phyloP scores from a whole-genome alignment of 2,888 invertebrate species.

The Endomychus coccineus region DNA sequence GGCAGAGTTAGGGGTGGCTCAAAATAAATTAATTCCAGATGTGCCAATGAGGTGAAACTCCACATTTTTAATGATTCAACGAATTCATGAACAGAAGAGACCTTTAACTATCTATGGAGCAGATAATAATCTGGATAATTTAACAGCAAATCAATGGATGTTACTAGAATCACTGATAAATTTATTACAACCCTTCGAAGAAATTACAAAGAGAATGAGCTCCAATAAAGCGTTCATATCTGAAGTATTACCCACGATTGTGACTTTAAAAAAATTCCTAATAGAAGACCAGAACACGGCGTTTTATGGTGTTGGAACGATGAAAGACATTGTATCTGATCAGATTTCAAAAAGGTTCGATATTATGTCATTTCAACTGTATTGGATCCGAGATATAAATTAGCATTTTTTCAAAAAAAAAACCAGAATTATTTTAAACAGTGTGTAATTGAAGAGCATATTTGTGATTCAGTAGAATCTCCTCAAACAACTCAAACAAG shows the following conservation, averaged over 20 bases:
- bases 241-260: constrained; percentile 5
- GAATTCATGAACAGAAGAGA: constrained; percentile 4
- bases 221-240: constrained; percentile 8
- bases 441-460: too few species aligned
- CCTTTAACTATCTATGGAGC: constrained; percentile 4
- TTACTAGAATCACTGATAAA: background rate
- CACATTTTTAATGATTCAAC: constrained; percentile 5
- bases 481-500: too few species aligned
- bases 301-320: constrained; percentile 6
- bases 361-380: constrained; percentile 6
- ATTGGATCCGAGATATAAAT: constrained; percentile 6
- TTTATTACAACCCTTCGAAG: too few species aligned
- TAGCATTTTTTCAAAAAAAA: too few species aligned
- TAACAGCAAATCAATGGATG: constrained; percentile 7
- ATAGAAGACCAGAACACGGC: background rate
- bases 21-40: constrained; percentile 4
- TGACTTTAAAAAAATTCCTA: constrained; percentile 6
- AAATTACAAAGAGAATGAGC: constrained; percentile 7
- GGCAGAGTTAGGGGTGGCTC: constrained; percentile 5
- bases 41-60: constrained; percentile 6
- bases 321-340: constrained; percentile 4
- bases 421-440: too few species aligned
- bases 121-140: constrained; percentile 8
- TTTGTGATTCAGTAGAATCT: too few species aligned
- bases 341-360: constrained; percentile 7